phyloP scores from a whole-genome alignment of 2,888 invertebrate genomes.

The Eucriotettix oculatus region DNA sequence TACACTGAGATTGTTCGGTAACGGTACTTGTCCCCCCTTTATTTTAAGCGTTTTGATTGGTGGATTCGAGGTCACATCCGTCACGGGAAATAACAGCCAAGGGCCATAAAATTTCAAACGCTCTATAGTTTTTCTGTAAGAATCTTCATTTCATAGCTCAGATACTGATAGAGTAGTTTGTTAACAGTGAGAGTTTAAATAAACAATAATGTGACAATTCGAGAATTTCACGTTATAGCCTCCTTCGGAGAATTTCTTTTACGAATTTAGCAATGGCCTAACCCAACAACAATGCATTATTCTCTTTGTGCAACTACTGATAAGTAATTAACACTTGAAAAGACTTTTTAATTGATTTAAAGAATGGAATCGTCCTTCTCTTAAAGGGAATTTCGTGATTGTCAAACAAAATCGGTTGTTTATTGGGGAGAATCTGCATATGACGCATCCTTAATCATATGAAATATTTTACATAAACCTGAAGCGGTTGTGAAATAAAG shows the following conservation, averaged over 20 bases:
- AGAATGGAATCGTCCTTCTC: neutral
- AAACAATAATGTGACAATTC: neutral
- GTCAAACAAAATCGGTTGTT: neutral
- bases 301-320: neutral
- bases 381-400: neutral
- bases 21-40: too few species aligned
- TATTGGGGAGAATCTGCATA: neutral
- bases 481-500: too few species aligned
- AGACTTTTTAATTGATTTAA: neutral
- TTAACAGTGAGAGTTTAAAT: neutral
- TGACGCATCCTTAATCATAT: too few species aligned
- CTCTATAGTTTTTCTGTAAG: too few species aligned
- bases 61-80: too few species aligned
- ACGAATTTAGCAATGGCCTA: neutral
- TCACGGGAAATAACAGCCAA: too few species aligned
- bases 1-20: too few species aligned
- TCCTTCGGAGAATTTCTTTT: neutral
- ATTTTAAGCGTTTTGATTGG: too few species aligned
- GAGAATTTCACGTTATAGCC: neutral
- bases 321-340: neutral
- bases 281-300: neutral
- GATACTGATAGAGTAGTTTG: neutral
- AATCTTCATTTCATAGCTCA: too few species aligned
- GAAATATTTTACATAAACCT: too few species aligned
- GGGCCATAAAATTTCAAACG: too few species aligned